These are phyloP conservation scores for Geothlypis trichas DNA, from an alignment of 2,113 vertebrate genomes.

Conservation along the genomic window DNA sequence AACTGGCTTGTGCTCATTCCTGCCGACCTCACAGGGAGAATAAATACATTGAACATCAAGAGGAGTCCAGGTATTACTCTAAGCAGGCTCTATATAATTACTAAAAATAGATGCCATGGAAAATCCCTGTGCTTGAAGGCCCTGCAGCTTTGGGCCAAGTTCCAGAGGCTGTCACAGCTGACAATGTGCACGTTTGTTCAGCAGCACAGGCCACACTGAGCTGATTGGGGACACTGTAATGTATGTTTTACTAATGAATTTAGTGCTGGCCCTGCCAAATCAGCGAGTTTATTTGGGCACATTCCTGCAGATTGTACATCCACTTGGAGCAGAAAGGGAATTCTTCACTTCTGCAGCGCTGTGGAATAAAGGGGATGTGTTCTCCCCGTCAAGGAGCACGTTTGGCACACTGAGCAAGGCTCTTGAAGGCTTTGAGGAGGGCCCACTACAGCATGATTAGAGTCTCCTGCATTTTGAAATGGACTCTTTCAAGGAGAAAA, in stretches of 20 bases:
- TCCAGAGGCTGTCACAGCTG: conserved; percentile 50
- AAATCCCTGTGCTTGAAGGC: conserved; percentile 25
- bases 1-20: neutral
- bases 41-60: conserved; percentile 30
- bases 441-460: neutral
- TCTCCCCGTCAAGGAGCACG: neutral
- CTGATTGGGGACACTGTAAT: conserved; percentile 1
- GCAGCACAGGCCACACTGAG: neutral
- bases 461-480: neutral
- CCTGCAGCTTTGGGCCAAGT: conserved; percentile 30
- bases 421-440: neutral
- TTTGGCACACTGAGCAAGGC: neutral
- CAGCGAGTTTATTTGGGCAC: conserved; percentile 50
- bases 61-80: conserved; percentile 39
- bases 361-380: conserved; percentile 35
- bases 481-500: neutral
- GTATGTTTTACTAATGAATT: conserved; percentile 47
- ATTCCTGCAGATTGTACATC: neutral
- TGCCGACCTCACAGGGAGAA: conserved; percentile 56
- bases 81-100: conserved; percentile 18
- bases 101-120: conserved; percentile 59
- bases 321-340: conserved; percentile 9
- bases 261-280: conserved; percentile 12
- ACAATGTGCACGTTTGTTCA: conserved; percentile 42
- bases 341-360: neutral